Percentiles rank a stretch among this genome's conserved stretches.
Evolutionary conservation across 2,797 vertebrate genomes (phyloP).

Genomic region (Hemitrygon akajei): DNA sequence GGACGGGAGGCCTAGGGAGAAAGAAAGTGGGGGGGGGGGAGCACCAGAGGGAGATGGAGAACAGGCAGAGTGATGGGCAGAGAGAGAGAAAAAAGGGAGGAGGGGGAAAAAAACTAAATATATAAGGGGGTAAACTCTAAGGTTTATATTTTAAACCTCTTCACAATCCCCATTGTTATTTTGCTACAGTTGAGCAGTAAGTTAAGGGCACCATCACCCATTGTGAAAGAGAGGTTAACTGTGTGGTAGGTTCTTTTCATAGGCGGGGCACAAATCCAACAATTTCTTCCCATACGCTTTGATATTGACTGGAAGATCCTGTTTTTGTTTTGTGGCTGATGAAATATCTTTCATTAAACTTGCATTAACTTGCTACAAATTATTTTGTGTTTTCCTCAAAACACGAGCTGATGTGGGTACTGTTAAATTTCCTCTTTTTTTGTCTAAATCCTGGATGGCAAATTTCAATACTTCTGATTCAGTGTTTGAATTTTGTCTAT

Average conservation of each 20-base stretch:
- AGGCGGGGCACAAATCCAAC: not conserved
- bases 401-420: no score
- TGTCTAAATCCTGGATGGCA: not conserved
- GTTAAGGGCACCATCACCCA: no score
- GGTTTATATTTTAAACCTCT: no score
- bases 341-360: no score
- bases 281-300: not conserved
- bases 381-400: not conserved
- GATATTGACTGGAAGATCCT: not conserved
- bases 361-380: not conserved
- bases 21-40: no score
- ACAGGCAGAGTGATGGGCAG: no score
- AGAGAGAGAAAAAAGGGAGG: no score
- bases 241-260: not conserved
- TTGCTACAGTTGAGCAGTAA: not conserved
- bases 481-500: not conserved
- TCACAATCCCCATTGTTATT: not conserved
- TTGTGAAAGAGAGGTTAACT: not conserved
- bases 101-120: no score
- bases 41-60: no score
- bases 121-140: no score
- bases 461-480: not conserved
- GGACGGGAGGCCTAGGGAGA: no score
- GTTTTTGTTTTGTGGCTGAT: not conserved
- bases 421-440: not conserved